Evolutionary conservation across 2,113 vertebrate species (phyloP).

Genomic region (Coturnix japonica): DNA sequence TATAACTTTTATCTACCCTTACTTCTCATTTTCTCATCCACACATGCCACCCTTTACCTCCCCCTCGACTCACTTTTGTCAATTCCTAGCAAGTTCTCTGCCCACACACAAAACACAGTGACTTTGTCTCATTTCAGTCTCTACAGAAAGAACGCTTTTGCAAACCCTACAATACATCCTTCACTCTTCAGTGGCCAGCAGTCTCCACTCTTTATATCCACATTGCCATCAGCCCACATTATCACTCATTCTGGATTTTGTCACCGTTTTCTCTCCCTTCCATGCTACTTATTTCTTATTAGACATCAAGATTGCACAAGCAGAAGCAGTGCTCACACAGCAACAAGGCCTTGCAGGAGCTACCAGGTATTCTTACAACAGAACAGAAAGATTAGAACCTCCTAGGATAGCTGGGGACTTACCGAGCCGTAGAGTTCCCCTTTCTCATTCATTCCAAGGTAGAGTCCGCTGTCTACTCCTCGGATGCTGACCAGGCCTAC

Average conservation of each 20-base stretch:
- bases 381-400: not conserved
- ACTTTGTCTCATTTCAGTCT: not conserved
- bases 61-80: not conserved
- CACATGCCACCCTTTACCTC: not conserved
- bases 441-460: conserved; percentile 96
- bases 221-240: not conserved
- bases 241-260: not conserved
- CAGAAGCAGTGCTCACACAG: not conserved
- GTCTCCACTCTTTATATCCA: not conserved
- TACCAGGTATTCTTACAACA: not conserved
- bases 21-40: not conserved
- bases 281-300: not conserved
- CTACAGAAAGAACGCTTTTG: not conserved
- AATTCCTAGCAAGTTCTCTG: conserved; percentile 19
- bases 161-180: not conserved
- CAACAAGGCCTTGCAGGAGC: not conserved
- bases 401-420: conserved; percentile 72
- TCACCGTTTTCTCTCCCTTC: not conserved
- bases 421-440: conserved; percentile 96
- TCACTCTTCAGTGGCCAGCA: not conserved
- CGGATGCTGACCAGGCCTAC: conserved; percentile 98
- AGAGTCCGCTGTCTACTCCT: conserved; percentile 97
- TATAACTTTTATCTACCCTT: not conserved
- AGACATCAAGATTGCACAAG: not conserved
- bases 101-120: not conserved